Base-by-base conservation (phyloP, 2,113 vertebrate species). In the Aphelocoma coerulescens region DNA sequence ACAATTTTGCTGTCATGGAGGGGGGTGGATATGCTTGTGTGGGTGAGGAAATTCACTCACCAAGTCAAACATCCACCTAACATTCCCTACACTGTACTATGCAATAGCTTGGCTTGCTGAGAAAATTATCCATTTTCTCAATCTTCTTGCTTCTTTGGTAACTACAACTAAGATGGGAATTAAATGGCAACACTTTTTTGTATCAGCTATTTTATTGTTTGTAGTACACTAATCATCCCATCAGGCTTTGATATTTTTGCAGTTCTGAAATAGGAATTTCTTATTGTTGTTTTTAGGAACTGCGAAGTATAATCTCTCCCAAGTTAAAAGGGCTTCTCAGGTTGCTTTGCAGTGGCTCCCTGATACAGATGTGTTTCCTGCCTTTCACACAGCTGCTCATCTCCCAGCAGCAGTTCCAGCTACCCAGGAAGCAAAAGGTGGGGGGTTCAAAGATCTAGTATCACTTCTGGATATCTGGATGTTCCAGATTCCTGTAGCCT, bases 1-100 rank as follows among this genome's bases (percentile, higher is more conserved):
- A 89, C 66, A 79, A 96, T 96, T 95, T 89, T 92, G 84, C 94
- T 91, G 82, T 92, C 88, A 33, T 1, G 10, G 67, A 91, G 49
- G 72, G 68, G 85, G 88, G 49, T 55, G 41, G 51, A 35, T 89
- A 48, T 65, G 17, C 63, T 77, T 72, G 49, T 65, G 51, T 85
- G 89, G 67, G 66, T 86, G 95, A 97, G 43, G 14, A 89, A 89
- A 75, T 86, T 73, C 33, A 69, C 59, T 26, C 46, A 48, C 48
- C 15, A 37, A 92, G 55, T 65, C 67, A 94, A 86, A 82, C 63
- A 63, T 7, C 30, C 20, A 33, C 27, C 39, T 58, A 73, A 89
- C 33, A 63, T 85, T 67, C 62, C 37, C 44, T 71, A 77, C 43
- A 48, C 19, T 30, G 28, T 6, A 21, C 71, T 61, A 11, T 1